Base-by-base conservation (phyloP, 2,113 vertebrate species). In the Pongo pygmaeus region DNA sequence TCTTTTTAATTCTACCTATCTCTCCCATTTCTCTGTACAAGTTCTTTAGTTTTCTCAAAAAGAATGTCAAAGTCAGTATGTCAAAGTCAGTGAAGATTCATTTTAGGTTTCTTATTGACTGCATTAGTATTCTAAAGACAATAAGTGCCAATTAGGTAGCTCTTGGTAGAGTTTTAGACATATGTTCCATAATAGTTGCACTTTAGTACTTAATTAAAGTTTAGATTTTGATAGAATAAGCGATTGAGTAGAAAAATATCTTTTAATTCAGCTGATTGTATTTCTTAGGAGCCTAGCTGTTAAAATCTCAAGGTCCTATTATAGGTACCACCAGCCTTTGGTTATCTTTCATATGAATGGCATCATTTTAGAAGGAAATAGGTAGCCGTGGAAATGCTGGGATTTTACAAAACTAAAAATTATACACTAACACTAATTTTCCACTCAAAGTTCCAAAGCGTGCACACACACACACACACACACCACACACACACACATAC, bases 361-460 rank as follows among this genome's bases (percentile, higher is more conserved):
- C 14, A 79, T 30, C 16, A 84, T 59, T 94, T 97, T 61, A 89
- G 57, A 95, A 95, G 11, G 43, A 97, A 91, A 81, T 52, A 46
- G 10, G 78, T 43, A 46, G 5, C 35, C 32, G 55, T 64, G n/a
- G 6, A 93, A 93, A 84, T 84, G 13, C 6, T 32, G 84, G 12
- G 52, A 38, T 84, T 93, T 89, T 91, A 88, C 48, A 88, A 64
- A 81, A 90, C 20, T 22, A 84, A 72, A 87, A 89, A 46, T 79
- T 79, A 50, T 27, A 79, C 9, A 40, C 2, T 43, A 81, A 92
- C 17, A 75, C n/a, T 92, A 59, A 89, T 84, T 87, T 92, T 93
- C 10, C 40, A 86, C 43, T 80, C n/a, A 74, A 52, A 75, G 27
- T 87, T 86, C 85, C 23, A 89, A 81, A 12, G 94, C 52, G 79